Percentiles rank a stretch among this genome's conserved stretches.
These are phyloP conservation scores for Parascotia fuliginaria DNA, from an alignment of 2,888 invertebrate species.

Conservation along the genomic window DNA sequence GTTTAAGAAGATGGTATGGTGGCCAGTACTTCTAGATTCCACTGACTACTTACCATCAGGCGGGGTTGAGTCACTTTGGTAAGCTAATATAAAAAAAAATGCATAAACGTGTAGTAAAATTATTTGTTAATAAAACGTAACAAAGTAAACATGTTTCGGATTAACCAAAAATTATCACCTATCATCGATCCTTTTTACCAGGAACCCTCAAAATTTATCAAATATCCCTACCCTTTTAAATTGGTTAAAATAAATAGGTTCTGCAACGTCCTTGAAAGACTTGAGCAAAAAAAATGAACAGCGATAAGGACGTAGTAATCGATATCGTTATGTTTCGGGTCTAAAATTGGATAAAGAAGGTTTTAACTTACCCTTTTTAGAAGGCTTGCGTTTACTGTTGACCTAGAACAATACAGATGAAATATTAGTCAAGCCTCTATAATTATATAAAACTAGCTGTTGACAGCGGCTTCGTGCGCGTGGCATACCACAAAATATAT, in stretches of 20 bases:
- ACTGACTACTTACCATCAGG: too few relatives aligned
- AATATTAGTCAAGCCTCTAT: slow-evolving; percentile 13
- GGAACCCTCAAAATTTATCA: slow-evolving; percentile 26
- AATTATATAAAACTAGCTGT: background rate
- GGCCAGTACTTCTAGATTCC: too few relatives aligned
- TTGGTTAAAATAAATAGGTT: slow-evolving; percentile 30
- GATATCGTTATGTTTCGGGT: slow-evolving; percentile 38
- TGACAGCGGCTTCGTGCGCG: too few relatives aligned
- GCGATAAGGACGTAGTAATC: slow-evolving; percentile 38
- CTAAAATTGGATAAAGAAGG: slow-evolving; percentile 20
- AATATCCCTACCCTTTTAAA: slow-evolving; percentile 24
- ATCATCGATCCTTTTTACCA: background rate
- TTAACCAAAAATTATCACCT: background rate
- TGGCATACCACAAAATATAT: too few relatives aligned
- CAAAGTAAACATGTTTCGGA: background rate
- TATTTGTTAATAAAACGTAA: background rate
- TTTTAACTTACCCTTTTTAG: slow-evolving; percentile 25
- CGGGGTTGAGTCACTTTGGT: too few relatives aligned
- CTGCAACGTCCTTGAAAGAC: slow-evolving; percentile 5
- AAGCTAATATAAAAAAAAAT: too few relatives aligned
- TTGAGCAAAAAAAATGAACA: slow-evolving; percentile 9
- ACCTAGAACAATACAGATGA: slow-evolving; percentile 34
- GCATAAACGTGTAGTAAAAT: too few relatives aligned
- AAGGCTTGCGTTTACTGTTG: slow-evolving; percentile 6
- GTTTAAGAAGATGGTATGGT: too few relatives aligned